phyloP scores from a whole-genome alignment of 2,888 invertebrate genomes.

The Macropis europaea region DNA sequence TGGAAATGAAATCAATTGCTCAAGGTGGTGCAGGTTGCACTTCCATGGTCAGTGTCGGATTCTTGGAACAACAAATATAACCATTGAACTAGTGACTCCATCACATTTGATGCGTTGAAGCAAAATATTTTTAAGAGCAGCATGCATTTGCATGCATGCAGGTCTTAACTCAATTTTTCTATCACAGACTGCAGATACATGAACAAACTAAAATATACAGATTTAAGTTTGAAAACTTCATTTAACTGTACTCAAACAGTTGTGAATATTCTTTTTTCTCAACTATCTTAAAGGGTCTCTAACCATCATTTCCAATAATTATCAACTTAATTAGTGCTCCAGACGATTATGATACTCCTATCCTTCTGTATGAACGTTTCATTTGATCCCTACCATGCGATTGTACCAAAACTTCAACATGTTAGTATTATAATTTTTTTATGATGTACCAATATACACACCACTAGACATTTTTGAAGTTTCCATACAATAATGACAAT shows the following conservation, averaged over 20 bases:
- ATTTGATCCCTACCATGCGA: not conserved
- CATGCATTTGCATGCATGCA: slow-evolving; percentile 45
- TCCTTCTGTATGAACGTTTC: no score
- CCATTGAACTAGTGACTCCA: slow-evolving; percentile 36
- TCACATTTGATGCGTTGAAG: slow-evolving; percentile 33
- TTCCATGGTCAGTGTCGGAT: slow-evolving; percentile 75
- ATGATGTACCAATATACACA: no score
- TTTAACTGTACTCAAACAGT: not conserved
- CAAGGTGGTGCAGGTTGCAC: slow-evolving; percentile 77
- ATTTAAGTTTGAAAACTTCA: not conserved
- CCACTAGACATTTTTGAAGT: not conserved
- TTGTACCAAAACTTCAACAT: slow-evolving; percentile 6
- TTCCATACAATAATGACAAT: not conserved
- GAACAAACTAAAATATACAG: not conserved
- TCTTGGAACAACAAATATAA: slow-evolving; percentile 73
- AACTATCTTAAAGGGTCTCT: not conserved
- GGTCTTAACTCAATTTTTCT: slow-evolving; percentile 22
- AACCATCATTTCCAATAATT: not conserved
- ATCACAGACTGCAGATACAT: not conserved
- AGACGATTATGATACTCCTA: not conserved
- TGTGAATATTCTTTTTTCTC: not conserved
- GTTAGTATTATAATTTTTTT: not conserved
- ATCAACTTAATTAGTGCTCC: not conserved
- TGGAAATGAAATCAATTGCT: slow-evolving; percentile 73
- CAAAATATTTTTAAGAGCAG: slow-evolving; percentile 16